phyloP scores from a whole-genome alignment of 2,797 vertebrate genomes.

The Loriculus beryllinus region DNA sequence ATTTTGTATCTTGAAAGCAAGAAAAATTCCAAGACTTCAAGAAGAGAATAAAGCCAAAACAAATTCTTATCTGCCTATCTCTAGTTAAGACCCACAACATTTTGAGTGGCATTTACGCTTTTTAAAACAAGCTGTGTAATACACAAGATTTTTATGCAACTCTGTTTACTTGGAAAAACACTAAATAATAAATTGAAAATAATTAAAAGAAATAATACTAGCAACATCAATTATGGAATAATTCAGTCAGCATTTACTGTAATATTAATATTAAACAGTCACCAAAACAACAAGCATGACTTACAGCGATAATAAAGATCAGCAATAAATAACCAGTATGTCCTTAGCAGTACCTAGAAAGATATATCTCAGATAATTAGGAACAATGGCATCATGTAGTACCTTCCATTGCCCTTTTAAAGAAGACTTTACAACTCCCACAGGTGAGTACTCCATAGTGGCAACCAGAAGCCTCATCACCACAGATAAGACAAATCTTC shows the following conservation, averaged over 20 bases:
- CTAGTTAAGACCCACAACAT: neutral
- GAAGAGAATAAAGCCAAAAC: neutral
- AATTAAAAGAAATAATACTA: neutral
- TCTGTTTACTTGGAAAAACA: neutral
- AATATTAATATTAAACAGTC: neutral
- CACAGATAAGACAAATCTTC: slow-evolving; percentile 93
- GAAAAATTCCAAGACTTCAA: neutral
- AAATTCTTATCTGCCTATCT: neutral
- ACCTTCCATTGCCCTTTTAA: slow-evolving; percentile 99
- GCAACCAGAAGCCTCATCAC: slow-evolving; percentile 96
- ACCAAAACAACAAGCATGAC: neutral
- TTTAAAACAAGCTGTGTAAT: neutral
- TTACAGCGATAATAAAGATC: neutral
- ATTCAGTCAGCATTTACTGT: neutral
- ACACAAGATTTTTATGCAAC: neutral
- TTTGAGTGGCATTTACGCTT: neutral
- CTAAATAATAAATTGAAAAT: neutral
- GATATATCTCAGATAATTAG: neutral
- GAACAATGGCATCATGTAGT: slow-evolving; percentile 55
- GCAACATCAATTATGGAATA: neutral
- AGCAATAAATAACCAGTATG: neutral
- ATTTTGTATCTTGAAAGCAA: neutral
- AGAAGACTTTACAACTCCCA: slow-evolving; percentile 98
- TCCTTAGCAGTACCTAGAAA: neutral
- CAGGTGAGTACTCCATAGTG: slow-evolving; percentile 98